Evolutionary conservation across 1,140 invertebrate genomes (phyloP).

Genomic region (Trypoxylus dichotomus): DNA sequence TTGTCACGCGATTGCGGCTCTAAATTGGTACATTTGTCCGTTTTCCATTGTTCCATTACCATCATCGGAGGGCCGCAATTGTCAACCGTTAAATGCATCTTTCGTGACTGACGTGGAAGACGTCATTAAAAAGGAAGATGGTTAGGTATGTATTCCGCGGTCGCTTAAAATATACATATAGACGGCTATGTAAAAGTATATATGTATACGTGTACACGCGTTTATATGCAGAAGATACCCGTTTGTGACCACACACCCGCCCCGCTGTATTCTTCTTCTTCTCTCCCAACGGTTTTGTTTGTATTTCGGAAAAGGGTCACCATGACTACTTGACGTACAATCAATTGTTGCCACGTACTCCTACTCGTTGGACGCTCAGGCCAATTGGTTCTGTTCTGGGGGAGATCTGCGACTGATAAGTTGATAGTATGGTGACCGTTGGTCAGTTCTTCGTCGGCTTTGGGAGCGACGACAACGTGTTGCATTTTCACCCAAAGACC

Average conservation of each 20-base stretch:
- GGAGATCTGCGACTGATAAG: slow-evolving; percentile 46
- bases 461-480: slow-evolving; percentile 1
- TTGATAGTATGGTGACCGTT: slow-evolving; percentile 44
- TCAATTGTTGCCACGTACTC: slow-evolving; percentile 50
- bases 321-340: slow-evolving; percentile 49
- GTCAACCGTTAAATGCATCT: slow-evolving; percentile 6
- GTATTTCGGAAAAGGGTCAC: slow-evolving; percentile 46
- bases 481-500: neutral
- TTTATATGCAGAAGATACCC: neutral
- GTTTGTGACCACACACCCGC: neutral
- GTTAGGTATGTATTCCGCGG: neutral
- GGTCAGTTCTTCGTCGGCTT: slow-evolving; percentile 44
- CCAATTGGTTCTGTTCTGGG: slow-evolving; percentile 43
- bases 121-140: slow-evolving; percentile 14
- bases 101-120: slow-evolving; percentile 6
- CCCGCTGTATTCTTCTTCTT: neutral
- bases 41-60: neutral
- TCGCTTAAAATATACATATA: neutral
- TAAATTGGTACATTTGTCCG: slow-evolving; percentile 3
- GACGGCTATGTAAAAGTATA: neutral
- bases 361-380: slow-evolving; percentile 37
- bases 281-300: slow-evolving; percentile 38
- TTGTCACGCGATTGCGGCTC: slow-evolving; percentile 1
- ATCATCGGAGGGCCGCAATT: neutral
- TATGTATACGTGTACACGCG: neutral